Evolutionary conservation across 1,140 invertebrate genomes (phyloP), one percentile per base, ranked within the genome.

Genomic region (Pseudobourletiella spinata): DNA sequence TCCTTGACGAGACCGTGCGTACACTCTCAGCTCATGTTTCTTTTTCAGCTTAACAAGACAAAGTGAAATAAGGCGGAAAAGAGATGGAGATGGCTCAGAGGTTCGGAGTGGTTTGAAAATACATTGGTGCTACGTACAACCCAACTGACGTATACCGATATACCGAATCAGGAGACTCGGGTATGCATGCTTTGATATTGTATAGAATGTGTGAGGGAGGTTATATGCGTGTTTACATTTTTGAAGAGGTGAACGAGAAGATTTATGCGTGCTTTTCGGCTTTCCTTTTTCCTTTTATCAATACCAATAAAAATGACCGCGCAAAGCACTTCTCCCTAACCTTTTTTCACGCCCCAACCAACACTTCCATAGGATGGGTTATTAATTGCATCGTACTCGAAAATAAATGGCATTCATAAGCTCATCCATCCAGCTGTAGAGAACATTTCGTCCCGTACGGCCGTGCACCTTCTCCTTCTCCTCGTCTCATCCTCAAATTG

Each of bases 231-330:
- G 63, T 65, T 63, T 63, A 67, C 46, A 56, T 64, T 64, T 67
- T 64, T 57, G 28, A 58, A 50, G 44, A 64, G 50, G 26, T 67
- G 65, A 64, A 51, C 59, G 46, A 48, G 48, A 59, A 59, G 64
- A 61, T 61, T 61, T 61, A 61, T 65, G 55, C 54, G 43, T 56
- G 42, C 44, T 59, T 64, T 60, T 61, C 52, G 58, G 58, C 52
- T 61, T 65, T 66, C 48, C 64, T 50, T 60, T 57, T 62, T 42
- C 60, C 66, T 63, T 68, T 68, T 68, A 68, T 68, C 66, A 67
- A 67, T 67, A 67, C 63, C 63, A 68, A 68, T 68, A 68, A 68
- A 67, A 68, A 65, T 68, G 66, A 68, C 66, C 59, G 63, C 63
- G 55, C 43, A 56, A 65, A 65, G 48, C 35, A 54, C 39, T 58